Percentiles rank a stretch among this genome's conserved stretches.
These are phyloP conservation scores for Didymodactylos carnosus DNA, from an alignment of 2,888 invertebrate genomes.

Conservation along the genomic window DNA sequence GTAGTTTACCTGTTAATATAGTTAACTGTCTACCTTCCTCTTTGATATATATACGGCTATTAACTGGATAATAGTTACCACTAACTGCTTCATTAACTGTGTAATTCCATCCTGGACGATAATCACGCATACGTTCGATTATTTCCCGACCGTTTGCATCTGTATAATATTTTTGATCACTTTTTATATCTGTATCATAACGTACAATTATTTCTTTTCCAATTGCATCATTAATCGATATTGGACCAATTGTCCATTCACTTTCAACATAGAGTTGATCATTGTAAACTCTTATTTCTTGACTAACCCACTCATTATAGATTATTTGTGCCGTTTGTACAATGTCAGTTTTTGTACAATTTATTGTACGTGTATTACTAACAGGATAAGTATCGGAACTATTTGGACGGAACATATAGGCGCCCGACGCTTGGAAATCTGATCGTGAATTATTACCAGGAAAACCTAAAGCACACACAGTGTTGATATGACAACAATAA, in stretches of 20 bases:
- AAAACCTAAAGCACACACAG: conserved; percentile 36
- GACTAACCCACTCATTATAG: conserved; percentile 42
- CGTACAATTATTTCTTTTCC: conserved; percentile 66
- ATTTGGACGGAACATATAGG: conserved; percentile 50
- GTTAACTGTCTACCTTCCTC: conserved; percentile 17
- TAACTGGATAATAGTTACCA: conserved; percentile 81
- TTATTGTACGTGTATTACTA: conserved; percentile 15
- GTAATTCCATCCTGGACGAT: conserved; percentile 47
- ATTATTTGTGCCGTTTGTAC: conserved; percentile 55
- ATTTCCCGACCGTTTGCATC: conserved; percentile 80
- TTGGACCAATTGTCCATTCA: conserved; percentile 35
- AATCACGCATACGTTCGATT: conserved; percentile 29
- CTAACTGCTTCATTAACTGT: conserved; percentile 30
- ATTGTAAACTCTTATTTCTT: conserved; percentile 26
- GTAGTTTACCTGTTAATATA: conserved; percentile 13
- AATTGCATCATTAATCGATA: conserved; percentile 36
- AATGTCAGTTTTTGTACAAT: conserved; percentile 24
- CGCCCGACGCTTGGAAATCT: conserved; percentile 59
- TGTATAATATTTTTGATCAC: conserved; percentile 42
- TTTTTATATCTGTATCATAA: conserved; percentile 41
- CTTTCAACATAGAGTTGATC: conserved; percentile 35
- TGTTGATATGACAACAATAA: background rate
- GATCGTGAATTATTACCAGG: conserved; percentile 47
- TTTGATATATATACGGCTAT: conserved; percentile 48
- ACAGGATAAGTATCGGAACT: background rate